A percentile compares a stretch with the other conserved stretches of the same genome.
These are phyloP conservation scores for Acanthosepion pharaonis DNA, from an alignment of 2,888 invertebrate species.

Conservation along the genomic window DNA sequence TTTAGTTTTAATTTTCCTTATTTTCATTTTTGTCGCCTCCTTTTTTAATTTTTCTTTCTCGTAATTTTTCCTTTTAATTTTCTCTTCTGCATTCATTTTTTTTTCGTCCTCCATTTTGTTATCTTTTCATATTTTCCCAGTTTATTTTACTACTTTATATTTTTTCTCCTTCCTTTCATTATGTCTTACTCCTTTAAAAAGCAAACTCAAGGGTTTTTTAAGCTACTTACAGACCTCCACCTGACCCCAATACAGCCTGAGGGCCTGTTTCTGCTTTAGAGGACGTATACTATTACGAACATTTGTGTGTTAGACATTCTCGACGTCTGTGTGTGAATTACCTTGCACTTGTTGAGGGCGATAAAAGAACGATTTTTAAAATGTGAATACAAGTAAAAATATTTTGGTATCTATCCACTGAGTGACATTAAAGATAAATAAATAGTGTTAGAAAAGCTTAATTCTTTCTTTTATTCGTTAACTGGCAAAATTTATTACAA, in stretches of 20 bases:
- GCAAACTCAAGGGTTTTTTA: neutral
- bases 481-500: neutral
- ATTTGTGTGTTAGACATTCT: neutral
- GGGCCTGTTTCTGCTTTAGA: neutral
- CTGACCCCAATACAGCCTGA: neutral
- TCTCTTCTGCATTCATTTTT: neutral
- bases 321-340: neutral
- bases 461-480: neutral
- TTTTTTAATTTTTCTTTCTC: too few relatives aligned
- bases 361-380: too few relatives aligned
- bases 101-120: neutral
- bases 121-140: neutral
- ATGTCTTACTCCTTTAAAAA: neutral
- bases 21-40: too few relatives aligned
- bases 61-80: neutral
- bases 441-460: neutral
- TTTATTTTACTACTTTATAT: neutral
- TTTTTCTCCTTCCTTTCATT: neutral
- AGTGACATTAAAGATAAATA: neutral
- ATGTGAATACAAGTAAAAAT: too few relatives aligned
- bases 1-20: too few relatives aligned
- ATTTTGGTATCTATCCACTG: too few relatives aligned
- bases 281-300: neutral
- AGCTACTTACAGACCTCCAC: neutral
- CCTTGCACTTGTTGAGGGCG: neutral